Percentiles rank a stretch among this genome's conserved stretches.
These are phyloP conservation scores for Virgularia gustaviana DNA, from an alignment of 92 coral and sea anemone species.

Conservation along the genomic window DNA sequence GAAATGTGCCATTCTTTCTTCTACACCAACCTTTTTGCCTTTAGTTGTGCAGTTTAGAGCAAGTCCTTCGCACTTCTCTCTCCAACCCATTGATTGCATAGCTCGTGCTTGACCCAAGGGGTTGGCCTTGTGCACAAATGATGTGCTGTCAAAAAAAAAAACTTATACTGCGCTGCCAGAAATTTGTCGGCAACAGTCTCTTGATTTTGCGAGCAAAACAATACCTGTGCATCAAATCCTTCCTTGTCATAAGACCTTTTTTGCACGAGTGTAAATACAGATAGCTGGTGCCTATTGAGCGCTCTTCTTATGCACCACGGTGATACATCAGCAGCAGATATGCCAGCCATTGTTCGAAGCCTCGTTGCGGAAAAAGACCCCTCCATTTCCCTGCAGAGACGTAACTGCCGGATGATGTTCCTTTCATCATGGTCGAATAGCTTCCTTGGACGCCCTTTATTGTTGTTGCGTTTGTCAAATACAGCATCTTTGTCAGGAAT, in stretches of 20 bases:
- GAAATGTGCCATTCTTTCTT: not conserved
- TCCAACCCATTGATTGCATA: constrained; percentile 13
- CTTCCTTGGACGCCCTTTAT: constrained; percentile 5
- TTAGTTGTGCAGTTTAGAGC: constrained; percentile 10
- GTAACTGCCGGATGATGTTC: not conserved
- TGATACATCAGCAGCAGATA: not conserved
- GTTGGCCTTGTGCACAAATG: not conserved
- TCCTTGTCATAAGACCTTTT: constrained; percentile 15
- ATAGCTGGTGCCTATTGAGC: too few species aligned
- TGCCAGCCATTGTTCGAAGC: constrained; percentile 1
- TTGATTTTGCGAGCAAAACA: not conserved
- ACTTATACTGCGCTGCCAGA: constrained; percentile 1
- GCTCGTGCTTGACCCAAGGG: not conserved
- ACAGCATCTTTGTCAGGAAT: not conserved
- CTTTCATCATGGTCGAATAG: not conserved
- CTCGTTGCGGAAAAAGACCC: not conserved
- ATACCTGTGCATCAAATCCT: not conserved
- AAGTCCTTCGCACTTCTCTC: constrained; percentile 8
- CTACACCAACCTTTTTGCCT: constrained; percentile 4
- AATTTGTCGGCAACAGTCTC: not conserved
- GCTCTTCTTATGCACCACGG: not conserved
- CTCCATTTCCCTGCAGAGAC: not conserved
- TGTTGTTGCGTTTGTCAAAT: constrained; percentile 1
- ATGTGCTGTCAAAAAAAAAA: not conserved
- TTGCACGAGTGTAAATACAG: not conserved